phyloP scores from a whole-genome alignment of 37 sponge, comb jelly and placozoan genomes.

The Amphimedon queenslandica region DNA sequence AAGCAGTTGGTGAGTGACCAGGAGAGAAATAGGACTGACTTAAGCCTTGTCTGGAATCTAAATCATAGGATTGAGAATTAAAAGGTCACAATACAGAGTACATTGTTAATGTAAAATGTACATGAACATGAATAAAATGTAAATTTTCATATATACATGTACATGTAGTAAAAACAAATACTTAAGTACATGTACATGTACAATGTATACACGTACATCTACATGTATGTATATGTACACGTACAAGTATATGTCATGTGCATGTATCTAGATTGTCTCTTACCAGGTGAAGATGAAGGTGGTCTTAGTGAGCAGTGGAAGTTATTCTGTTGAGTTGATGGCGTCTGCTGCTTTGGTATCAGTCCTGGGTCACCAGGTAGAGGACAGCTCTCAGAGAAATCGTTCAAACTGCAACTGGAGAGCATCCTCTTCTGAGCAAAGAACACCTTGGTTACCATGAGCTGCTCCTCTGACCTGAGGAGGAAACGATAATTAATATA shows the following conservation, averaged over 20 bases:
- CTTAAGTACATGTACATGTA: no score
- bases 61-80: background rate
- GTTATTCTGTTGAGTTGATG: background rate
- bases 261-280: background rate
- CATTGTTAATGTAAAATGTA: background rate
- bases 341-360: background rate
- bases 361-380: slow-evolving; percentile 1
- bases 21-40: background rate
- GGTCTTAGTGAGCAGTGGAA: background rate
- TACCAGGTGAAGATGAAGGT: background rate
- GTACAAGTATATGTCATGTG: background rate
- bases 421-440: background rate
- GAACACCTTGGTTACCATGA: slow-evolving; percentile 67
- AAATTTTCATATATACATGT: no score
- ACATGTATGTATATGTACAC: slow-evolving; percentile 1
- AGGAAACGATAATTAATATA: no score
- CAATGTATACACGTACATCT: background rate
- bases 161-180: no score
- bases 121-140: background rate
- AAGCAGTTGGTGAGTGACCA: slow-evolving; percentile 4
- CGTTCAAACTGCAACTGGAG: slow-evolving; percentile 25
- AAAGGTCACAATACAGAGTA: background rate
- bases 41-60: background rate
- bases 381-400: slow-evolving; percentile 46
- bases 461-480: slow-evolving; percentile 70